A percentile compares a stretch with the other conserved stretches of the same genome.
phyloP scores from a whole-genome alignment of 2,113 vertebrate species.

The Lasiurus cinereus region DNA sequence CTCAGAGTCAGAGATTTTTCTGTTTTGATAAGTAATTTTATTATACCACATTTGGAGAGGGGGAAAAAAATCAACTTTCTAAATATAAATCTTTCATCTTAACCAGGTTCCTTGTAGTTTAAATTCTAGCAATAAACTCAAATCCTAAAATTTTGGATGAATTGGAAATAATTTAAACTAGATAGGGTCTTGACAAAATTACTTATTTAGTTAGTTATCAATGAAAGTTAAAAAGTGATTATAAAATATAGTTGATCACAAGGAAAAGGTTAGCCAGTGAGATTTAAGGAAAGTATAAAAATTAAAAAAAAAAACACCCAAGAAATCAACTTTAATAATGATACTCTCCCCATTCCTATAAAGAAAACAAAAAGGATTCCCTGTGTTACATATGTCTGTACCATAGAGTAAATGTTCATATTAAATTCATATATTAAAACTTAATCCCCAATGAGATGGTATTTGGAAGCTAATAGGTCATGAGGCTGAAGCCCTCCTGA shows the following conservation, averaged over 20 bases:
- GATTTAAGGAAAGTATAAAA: background rate
- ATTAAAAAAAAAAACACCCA: background rate
- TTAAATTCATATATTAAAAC: background rate
- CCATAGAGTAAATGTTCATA: background rate
- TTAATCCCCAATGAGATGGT: background rate
- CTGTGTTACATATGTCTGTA: background rate
- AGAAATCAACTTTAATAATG: constrained; percentile 24
- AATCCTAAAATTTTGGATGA: constrained; percentile 25
- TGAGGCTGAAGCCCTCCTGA: background rate
- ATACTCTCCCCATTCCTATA: accelerated
- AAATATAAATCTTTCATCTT: constrained; percentile 64
- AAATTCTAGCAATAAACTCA: constrained; percentile 41
- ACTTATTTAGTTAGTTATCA: constrained; percentile 40
- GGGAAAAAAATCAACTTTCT: background rate
- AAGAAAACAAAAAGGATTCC: background rate
- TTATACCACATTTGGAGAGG: background rate
- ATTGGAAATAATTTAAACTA: constrained; percentile 51
- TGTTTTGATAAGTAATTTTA: constrained; percentile 56
- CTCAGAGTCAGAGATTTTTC: constrained; percentile 33
- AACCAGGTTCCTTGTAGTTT: constrained; percentile 21
- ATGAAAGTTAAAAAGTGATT: background rate
- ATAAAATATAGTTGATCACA: background rate
- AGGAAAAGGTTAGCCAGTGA: background rate
- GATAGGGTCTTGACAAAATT: constrained; percentile 21
- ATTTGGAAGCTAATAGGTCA: background rate